Evolutionary conservation across 2,888 invertebrate genomes (phyloP), one percentile per base, ranked within the genome.

Genomic region (Hyalella azteca): DNA sequence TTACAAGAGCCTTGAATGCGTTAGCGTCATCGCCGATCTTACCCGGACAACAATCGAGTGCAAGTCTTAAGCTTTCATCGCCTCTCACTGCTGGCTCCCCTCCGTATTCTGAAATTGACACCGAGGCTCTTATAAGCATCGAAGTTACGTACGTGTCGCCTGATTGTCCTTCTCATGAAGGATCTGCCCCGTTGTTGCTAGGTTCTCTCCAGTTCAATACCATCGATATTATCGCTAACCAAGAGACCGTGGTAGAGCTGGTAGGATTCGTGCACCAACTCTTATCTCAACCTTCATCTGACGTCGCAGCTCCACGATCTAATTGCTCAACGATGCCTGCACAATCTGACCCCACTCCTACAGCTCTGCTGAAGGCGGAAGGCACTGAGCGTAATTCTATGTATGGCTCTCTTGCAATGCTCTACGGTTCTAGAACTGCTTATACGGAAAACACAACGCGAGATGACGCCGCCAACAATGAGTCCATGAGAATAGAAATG

Each of bases 221-320:
- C 88, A 90, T 97, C 85, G 97, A 97, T 88, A 94, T 97, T 79
- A 97, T 97, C 94, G 95, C 96, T 0, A 97, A 97, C 89, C 97
- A 97, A 88, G 96, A 96, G 88, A 97, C 97, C 0, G 93, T 97
- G 85, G 94, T 97, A 13, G 97, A 98, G 88, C 88, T 98, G 81
- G 91, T 96, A 85, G 94, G 95, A n/a, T 97, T 97, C 87, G 91
- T 92, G 3, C 93, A 93, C 86, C 91, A 83, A 45, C 66, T 85
- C 4, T 73, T 83, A 26, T 60, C 80, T 2, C 45, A 59, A 19
- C 26, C 77, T 36, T 48, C 82, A 1, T 36, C 82, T 39, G 26
- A 66, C 39, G 15, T 36, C n/a, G 36, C 3, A 36, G 32, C 66
- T 11, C 15, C 50, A 19, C 77, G n/a, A 13, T 4, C 36, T 3